Evolutionary conservation across 2,888 invertebrate genomes (phyloP).

Genomic region (Synanthedon formicaeformis): DNA sequence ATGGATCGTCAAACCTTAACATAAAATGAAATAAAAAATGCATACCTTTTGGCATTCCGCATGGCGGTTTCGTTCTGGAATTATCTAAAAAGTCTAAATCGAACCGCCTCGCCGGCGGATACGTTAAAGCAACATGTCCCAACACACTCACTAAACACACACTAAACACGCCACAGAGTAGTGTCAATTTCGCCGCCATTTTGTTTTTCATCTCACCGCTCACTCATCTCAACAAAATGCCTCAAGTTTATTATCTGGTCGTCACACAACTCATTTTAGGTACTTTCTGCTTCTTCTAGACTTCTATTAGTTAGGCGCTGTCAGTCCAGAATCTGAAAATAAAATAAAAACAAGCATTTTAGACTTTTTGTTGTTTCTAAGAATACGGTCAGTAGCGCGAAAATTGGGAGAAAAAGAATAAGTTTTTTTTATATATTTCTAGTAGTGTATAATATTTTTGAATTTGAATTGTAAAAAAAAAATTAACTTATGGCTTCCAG

Average conservation of each 20-base stretch:
- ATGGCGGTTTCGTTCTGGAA: constrained; percentile 88
- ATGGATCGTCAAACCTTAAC: too few relatives aligned
- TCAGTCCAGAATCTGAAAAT: too few relatives aligned
- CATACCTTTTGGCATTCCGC: constrained; percentile 94
- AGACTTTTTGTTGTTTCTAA: too few relatives aligned
- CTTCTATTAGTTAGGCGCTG: too few relatives aligned
- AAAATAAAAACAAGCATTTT: too few relatives aligned
- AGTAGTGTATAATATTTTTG: too few relatives aligned
- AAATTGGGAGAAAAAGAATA: too few relatives aligned
- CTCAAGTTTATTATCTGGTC: too few relatives aligned
- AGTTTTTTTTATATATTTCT: too few relatives aligned
- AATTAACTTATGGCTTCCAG: too few relatives aligned
- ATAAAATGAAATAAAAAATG: not conserved
- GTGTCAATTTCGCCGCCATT: constrained; percentile 36
- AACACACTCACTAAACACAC: constrained; percentile 25
- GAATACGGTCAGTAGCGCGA: too few relatives aligned
- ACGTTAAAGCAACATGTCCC: constrained; percentile 88
- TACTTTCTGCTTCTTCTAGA: not conserved
- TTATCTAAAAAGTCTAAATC: constrained; percentile 94
- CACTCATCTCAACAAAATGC: not conserved
- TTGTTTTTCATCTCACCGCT: constrained; percentile 13
- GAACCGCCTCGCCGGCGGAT: constrained; percentile 88
- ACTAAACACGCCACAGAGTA: constrained; percentile 31
- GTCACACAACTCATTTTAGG: not conserved
- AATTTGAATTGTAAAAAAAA: too few relatives aligned